A percentile compares a stretch with the other conserved stretches of the same genome.
phyloP scores from a whole-genome alignment of 2,888 invertebrate genomes.

The Euplexia lucipara region DNA sequence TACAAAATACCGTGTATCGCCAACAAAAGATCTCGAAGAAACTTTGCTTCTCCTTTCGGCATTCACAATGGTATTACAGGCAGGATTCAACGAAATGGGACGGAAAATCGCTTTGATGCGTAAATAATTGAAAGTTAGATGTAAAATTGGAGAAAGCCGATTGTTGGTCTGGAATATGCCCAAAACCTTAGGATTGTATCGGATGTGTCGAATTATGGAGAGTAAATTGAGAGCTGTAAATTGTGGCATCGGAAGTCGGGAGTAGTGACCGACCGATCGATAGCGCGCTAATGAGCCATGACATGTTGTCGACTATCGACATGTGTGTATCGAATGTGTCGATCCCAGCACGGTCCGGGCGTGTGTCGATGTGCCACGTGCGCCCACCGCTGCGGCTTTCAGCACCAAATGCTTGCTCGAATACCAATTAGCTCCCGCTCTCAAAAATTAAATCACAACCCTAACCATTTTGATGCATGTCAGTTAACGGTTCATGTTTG shows the following conservation, averaged over 20 bases:
- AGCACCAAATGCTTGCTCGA: conserved; percentile 52
- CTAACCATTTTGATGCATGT: conserved; percentile 18
- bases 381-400: conserved; percentile 25
- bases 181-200: conserved; percentile 38
- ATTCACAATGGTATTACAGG: conserved; percentile 78
- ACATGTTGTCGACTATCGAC: conserved; percentile 76
- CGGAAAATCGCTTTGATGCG: conserved; percentile 79
- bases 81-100: conserved; percentile 76
- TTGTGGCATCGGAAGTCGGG: conserved; percentile 30
- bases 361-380: conserved; percentile 12
- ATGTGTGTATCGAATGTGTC: conserved; percentile 68
- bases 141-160: conserved; percentile 73
- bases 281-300: conserved; percentile 84
- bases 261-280: conserved; percentile 72
- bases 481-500: conserved; percentile 8
- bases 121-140: conserved; percentile 81
- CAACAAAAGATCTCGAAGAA: conserved; percentile 69
- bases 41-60: conserved; percentile 71
- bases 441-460: conserved; percentile 44
- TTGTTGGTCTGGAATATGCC: conserved; percentile 67
- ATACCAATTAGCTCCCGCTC: conserved; percentile 65
- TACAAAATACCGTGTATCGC: conserved; percentile 65
- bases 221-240: conserved; percentile 41
- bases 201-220: conserved; percentile 35
- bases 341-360: conserved; percentile 11